Evolutionary conservation across 2,113 vertebrate genomes (phyloP), one percentile per base, ranked within the genome.

Genomic region (Hystrix cristata): DNA sequence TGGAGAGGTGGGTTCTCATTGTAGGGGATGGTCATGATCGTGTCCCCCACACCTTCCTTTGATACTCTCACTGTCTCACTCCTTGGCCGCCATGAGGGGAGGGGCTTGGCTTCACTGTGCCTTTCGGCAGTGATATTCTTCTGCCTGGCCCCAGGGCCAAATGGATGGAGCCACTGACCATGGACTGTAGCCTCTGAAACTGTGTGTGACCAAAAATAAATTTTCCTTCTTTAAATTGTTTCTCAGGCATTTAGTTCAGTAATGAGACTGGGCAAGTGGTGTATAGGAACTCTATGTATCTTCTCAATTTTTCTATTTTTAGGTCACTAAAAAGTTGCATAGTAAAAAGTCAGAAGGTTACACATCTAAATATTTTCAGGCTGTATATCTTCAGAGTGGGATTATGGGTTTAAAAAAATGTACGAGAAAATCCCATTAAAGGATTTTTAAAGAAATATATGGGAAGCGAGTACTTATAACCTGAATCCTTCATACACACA

Each of bases 271-370:
- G 62, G 19, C 48, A 16, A 46, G 51, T 3, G 34, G 29, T 59
- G 21, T 27, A 53, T 62, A 51, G 15, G 23, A 72, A 78, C 0
- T 1, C 2, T 60, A 21, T 21, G 14, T 65, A 83, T 23, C 51
- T 71, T 91, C 51, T 91, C 43, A 78, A 85, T 85, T 64, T 84
- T 96, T 91, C 86, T 71, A 91, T 87, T 94, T 78, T 76, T 93
- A 94, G n/a, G 19, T 76, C 69, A 55, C 31, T 94, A 72, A 48
- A 74, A 1, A 53, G 31, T 60, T 74, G 10, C 7, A 34, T 16
- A 76, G 16, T 48, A 59, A 84, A 57, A 92, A 76, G 34, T 69
- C 43, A 29, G n/a, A 87, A 90, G 31, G 9, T 57, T 79, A 59
- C 10, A 69, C 25, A 92, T 0, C 21, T 65, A 96, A 69, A 90